Percentiles rank a stretch among this genome's conserved stretches.
Evolutionary conservation across 2,113 vertebrate species (phyloP).

Genomic region (Montifringilla adamsi): DNA sequence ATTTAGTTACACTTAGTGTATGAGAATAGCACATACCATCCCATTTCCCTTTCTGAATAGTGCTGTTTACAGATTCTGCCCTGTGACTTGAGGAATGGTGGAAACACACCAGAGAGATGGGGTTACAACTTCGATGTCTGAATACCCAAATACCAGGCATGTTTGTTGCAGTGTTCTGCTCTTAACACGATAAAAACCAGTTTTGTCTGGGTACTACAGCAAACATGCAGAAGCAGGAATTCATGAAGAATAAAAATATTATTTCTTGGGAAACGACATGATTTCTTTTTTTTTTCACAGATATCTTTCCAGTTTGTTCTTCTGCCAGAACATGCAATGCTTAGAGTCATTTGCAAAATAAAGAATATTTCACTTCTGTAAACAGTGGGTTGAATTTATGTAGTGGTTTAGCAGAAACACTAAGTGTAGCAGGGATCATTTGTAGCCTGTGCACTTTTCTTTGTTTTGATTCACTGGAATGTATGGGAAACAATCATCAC

Average conservation of each 20-base stretch:
- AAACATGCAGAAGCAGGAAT: background rate
- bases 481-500: background rate
- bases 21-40: background rate
- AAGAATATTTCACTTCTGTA: background rate
- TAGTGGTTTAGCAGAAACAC: background rate
- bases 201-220: background rate
- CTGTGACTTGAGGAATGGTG: background rate
- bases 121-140: background rate
- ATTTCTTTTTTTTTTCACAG: background rate
- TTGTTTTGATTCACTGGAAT: background rate
- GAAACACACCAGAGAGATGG: background rate
- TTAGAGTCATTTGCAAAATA: background rate
- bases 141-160: background rate
- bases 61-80: background rate
- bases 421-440: background rate
- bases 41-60: background rate
- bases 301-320: background rate
- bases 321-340: background rate
- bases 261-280: background rate
- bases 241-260: background rate
- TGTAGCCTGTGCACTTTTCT: background rate
- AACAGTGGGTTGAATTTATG: background rate
- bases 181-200: background rate
- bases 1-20: background rate
- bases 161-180: background rate